Conservation (phyloP, 1,140 invertebrate genomes). For the Lethrus apterus region DNA sequence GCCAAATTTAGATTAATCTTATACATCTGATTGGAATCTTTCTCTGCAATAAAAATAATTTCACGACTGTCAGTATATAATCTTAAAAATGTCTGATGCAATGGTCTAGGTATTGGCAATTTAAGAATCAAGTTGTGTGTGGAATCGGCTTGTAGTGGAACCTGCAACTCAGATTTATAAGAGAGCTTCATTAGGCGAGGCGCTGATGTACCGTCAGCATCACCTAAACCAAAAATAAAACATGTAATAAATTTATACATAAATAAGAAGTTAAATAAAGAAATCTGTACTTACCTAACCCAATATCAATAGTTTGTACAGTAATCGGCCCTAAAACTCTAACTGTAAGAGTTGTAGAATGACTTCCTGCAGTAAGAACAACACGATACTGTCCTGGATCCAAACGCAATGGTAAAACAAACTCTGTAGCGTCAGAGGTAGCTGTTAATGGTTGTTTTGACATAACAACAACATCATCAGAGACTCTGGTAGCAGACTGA, state of each 20-base stretch:
- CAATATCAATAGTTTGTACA: slow-evolving; percentile 75
- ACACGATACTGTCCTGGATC: slow-evolving; percentile 81
- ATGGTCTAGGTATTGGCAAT: slow-evolving; percentile 69
- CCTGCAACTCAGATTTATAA: slow-evolving; percentile 62
- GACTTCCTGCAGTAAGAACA: slow-evolving; percentile 61
- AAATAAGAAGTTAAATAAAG: too few relatives aligned
- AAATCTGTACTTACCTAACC: too few relatives aligned
- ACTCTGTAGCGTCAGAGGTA: slow-evolving; percentile 58
- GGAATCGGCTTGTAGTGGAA: slow-evolving; percentile 71
- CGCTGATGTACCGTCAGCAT: slow-evolving; percentile 79
- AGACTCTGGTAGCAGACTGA: slow-evolving; percentile 64
- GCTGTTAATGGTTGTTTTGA: slow-evolving; percentile 50
- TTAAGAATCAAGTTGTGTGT: slow-evolving; percentile 84
- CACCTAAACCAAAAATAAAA: too few relatives aligned
- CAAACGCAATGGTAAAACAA: slow-evolving; percentile 71
- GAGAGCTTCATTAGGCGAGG: slow-evolving; percentile 67
- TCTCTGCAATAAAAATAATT: slow-evolving; percentile 88
- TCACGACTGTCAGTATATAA: slow-evolving; percentile 67
- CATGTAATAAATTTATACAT: too few relatives aligned
- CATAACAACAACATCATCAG: slow-evolving; percentile 69
- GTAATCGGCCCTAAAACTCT: slow-evolving; percentile 67
- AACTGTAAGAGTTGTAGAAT: slow-evolving; percentile 60
- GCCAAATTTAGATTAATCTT: slow-evolving; percentile 76
- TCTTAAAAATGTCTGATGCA: slow-evolving; percentile 90
- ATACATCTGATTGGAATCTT: slow-evolving; percentile 74